phyloP scores from a whole-genome alignment of 2,113 vertebrate species.

The Aphelocoma coerulescens region DNA sequence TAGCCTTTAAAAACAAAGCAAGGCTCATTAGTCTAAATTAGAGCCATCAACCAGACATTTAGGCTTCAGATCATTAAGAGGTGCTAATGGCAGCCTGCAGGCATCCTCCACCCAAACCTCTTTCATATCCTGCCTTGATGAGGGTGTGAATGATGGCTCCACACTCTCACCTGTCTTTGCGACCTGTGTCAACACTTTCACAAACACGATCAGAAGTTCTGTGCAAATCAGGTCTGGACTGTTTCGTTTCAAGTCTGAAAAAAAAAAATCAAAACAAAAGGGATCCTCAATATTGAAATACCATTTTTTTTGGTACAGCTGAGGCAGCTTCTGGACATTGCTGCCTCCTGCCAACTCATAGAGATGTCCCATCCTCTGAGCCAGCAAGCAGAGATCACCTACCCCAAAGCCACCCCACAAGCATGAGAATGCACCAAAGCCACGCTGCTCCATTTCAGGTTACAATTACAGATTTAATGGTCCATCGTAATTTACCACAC shows the following conservation, averaged over 20 bases:
- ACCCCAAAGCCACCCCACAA: background rate
- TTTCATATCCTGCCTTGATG: constrained; percentile 61
- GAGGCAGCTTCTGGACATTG: background rate
- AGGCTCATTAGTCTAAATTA: background rate
- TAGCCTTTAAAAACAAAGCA: constrained; percentile 59
- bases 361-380: background rate
- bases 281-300: background rate
- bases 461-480: background rate
- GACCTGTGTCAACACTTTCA: constrained; percentile 69
- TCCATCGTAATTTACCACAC: background rate
- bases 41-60: background rate
- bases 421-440: background rate
- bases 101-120: background rate
- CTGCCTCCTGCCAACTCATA: background rate
- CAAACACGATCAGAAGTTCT: constrained; percentile 62
- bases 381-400: background rate
- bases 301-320: background rate
- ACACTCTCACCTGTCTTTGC: constrained; percentile 60
- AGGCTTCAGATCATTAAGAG: background rate
- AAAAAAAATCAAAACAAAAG: background rate
- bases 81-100: background rate
- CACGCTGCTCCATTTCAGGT: background rate
- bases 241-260: constrained; percentile 69
- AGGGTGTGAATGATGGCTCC: constrained; percentile 71
- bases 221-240: constrained; percentile 69